Evolutionary conservation across 2,888 invertebrate genomes (phyloP).

Genomic region (Antheraea assamensis): DNA sequence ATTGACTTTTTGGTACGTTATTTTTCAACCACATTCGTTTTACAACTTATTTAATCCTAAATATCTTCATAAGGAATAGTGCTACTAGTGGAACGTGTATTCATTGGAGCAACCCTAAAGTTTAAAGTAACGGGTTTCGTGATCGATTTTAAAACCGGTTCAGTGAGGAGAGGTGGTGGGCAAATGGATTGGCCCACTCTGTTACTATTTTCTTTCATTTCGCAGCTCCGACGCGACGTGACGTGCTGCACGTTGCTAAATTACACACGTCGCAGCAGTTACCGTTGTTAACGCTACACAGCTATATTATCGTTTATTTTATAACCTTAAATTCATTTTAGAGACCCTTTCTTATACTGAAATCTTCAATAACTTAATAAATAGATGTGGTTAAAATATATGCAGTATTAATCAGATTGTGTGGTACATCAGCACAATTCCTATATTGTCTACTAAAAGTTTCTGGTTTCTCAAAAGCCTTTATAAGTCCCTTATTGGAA

Average conservation of each 20-base stretch:
- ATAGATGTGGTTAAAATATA: too few species aligned
- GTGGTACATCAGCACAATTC: too few species aligned
- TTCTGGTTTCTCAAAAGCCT: too few species aligned
- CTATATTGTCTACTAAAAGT: too few species aligned
- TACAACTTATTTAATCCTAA: too few species aligned
- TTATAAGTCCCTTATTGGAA: too few species aligned
- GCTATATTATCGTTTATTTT: background rate
- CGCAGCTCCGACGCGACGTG: background rate
- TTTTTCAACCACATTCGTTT: too few species aligned
- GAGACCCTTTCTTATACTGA: background rate
- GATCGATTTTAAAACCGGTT: constrained; percentile 30
- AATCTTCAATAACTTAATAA: too few species aligned
- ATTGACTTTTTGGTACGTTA: too few species aligned
- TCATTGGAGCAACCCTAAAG: background rate
- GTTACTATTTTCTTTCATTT: constrained; percentile 14
- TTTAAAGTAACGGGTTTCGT: constrained; percentile 11
- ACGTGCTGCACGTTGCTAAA: constrained; percentile 2
- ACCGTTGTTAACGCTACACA: background rate
- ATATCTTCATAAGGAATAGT: background rate
- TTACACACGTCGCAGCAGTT: background rate
- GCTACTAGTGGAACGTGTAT: background rate
- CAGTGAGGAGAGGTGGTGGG: constrained; percentile 18
- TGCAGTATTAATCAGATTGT: too few species aligned
- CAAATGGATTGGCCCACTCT: constrained; percentile 18
- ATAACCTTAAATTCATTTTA: background rate